Conservation (phyloP, 2,113 vertebrate genomes). For the Coryphaenoides rupestris region DNA sequence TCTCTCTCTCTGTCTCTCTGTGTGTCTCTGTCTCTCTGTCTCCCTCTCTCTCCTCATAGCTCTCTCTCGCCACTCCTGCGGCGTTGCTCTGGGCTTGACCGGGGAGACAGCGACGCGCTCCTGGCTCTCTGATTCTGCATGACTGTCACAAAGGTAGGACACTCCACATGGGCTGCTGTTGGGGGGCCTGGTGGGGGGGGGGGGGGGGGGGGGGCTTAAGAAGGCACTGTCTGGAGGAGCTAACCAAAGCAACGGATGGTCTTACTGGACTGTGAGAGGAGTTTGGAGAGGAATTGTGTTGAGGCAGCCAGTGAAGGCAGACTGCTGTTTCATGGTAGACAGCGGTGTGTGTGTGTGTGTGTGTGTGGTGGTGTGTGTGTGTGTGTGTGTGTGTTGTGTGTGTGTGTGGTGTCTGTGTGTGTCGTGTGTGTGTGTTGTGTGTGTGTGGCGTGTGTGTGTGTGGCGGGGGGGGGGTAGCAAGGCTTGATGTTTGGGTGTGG, state of each 20-base stretch:
- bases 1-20: conserved; percentile 39
- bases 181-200: background rate
- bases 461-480: too few relatives aligned
- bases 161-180: background rate
- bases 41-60: conserved; percentile 47
- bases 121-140: conserved; percentile 81
- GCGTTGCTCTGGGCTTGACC: conserved; percentile 59
- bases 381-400: background rate
- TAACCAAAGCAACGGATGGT: background rate
- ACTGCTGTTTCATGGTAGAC: background rate
- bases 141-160: conserved; percentile 91
- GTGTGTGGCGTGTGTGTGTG: too few relatives aligned
- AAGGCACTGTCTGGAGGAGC: too few relatives aligned
- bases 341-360: conserved; percentile 5
- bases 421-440: too few relatives aligned
- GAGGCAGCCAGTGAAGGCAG: too few relatives aligned
- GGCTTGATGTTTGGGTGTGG: conserved; percentile 6
- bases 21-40: conserved; percentile 18
- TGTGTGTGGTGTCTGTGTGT: too few relatives aligned
- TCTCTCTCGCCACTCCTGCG: conserved; percentile 60
- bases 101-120: conserved; percentile 61
- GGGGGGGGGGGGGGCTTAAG: background rate
- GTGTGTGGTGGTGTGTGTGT: background rate
- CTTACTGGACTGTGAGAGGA: background rate
- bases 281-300: background rate